phyloP scores from a whole-genome alignment of 92 coral and sea anemone species.

The Epizoanthus stellaris region DNA sequence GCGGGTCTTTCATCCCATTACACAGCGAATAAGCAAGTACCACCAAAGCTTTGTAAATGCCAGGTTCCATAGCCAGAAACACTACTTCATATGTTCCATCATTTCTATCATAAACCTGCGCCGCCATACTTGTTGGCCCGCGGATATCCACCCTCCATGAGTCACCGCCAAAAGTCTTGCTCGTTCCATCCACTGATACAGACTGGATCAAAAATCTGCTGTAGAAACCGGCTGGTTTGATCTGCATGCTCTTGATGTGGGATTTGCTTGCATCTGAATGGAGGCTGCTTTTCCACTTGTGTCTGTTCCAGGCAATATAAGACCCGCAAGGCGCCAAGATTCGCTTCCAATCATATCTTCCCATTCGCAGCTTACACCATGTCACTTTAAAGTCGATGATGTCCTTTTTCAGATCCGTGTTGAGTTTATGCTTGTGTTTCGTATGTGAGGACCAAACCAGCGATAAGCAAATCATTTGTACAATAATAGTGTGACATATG shows the following conservation, averaged over 20 bases:
- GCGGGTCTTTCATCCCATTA: conserved; percentile 81
- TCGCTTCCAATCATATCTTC: conserved; percentile 76
- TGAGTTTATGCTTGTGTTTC: neutral
- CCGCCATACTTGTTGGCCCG: conserved; percentile 78
- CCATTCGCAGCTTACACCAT: conserved; percentile 78
- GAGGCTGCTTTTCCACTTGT: neutral
- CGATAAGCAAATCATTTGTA: conserved; percentile 3
- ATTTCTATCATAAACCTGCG: conserved; percentile 71
- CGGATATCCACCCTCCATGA: conserved; percentile 76
- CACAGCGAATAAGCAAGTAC: conserved; percentile 77
- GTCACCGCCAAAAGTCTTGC: conserved; percentile 79
- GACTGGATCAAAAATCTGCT: conserved; percentile 57
- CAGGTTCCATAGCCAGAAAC: conserved; percentile 77
- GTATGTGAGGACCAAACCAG: neutral
- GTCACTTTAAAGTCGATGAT: conserved; percentile 26
- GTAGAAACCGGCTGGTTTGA: conserved; percentile 42
- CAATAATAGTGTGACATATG: neutral
- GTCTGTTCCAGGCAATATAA: conserved; percentile 13
- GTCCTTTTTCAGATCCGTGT: neutral
- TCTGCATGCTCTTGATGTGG: conserved; percentile 25
- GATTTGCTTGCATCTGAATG: conserved; percentile 39
- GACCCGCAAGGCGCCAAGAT: conserved; percentile 59
- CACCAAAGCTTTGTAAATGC: conserved; percentile 64
- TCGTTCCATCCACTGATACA: conserved; percentile 48
- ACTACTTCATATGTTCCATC: conserved; percentile 78